Base-by-base conservation (phyloP, 2,888 invertebrate species). In the Athrips mouffetella region DNA sequence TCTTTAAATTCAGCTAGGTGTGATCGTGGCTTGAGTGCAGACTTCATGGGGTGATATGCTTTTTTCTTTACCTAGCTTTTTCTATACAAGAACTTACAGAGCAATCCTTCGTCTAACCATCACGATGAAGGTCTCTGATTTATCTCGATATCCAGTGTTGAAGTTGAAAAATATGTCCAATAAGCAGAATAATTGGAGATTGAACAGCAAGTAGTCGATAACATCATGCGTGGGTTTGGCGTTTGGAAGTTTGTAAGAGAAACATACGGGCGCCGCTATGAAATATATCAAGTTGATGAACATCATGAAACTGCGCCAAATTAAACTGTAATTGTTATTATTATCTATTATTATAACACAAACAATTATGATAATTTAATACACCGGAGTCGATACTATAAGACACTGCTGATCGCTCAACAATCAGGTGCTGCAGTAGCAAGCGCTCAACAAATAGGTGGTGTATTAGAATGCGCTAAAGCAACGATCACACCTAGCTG, bases 151-250 rank as follows among this genome's bases (percentile, higher is more conserved):
- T 10, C 86, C 86, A 1, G 66, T 70, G 42, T 80, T 76, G 51
- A 80, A 76, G 2, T 60, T 67, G n/a, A 84, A 18, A 7, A 67
- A 6, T 2, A 84, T 62, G 47, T 86, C 82, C 0, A 73, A 0
- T 11, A 76, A 50, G 49, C 80, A 78, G n/a, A 76, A 10, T 1
- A 62, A 3, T 35, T 84, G 51, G 0, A 79, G 50, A 0, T 47
- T 27, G 2, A 79, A 41, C 6, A 82, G 45, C 1, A 65, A n/a
- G 0, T 46, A 21, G 52, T 82, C 81, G 0, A 55, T 3, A 1
- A 2, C 58, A 30, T 3, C 29, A 0, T 51, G 30, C 1, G 51
- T 27, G 0, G 55, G 25, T 5, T n/a, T 25, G 1, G 33, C 20
- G 1, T 21, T 16, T 0, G 45, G 35, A 3, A 76, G 51, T 42